Evolutionary conservation across 2,888 invertebrate species (phyloP).

Genomic region (Apodemia zela): DNA sequence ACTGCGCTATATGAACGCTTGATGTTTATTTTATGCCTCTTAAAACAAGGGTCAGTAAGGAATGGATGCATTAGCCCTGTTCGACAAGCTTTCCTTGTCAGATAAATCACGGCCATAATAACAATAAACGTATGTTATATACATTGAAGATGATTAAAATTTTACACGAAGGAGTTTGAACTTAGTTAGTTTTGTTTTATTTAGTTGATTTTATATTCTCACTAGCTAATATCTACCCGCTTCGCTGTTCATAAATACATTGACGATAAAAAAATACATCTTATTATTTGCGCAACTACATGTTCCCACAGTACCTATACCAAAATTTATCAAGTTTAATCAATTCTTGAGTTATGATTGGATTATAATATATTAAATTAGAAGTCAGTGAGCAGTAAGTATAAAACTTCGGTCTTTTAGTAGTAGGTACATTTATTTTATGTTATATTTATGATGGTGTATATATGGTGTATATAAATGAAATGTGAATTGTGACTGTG

Average conservation of each 20-base stretch:
- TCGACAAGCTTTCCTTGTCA: constrained; percentile 57
- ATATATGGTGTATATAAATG: too few species aligned
- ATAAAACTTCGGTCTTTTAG: too few species aligned
- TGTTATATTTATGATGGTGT: too few species aligned
- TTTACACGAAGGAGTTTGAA: constrained; percentile 36
- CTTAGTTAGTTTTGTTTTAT: not conserved
- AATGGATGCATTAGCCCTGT: constrained; percentile 64
- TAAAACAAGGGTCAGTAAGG: constrained; percentile 63
- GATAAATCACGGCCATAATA: constrained; percentile 71
- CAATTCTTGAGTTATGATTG: too few species aligned
- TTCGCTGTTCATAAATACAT: too few species aligned
- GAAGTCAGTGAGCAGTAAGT: too few species aligned
- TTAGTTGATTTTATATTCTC: not conserved
- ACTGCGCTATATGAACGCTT: constrained; percentile 35
- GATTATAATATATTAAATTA: too few species aligned
- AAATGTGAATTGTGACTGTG: too few species aligned
- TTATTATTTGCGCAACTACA: too few species aligned
- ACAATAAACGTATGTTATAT: constrained; percentile 50
- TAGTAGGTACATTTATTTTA: too few species aligned
- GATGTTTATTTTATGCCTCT: constrained; percentile 55
- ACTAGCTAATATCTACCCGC: not conserved
- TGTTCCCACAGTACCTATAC: too few species aligned
- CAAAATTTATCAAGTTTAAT: too few species aligned
- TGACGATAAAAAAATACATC: not conserved
- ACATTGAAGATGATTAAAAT: constrained; percentile 63